phyloP scores from a whole-genome alignment of 2,113 vertebrate genomes.

The Xyliphius kryptos region DNA sequence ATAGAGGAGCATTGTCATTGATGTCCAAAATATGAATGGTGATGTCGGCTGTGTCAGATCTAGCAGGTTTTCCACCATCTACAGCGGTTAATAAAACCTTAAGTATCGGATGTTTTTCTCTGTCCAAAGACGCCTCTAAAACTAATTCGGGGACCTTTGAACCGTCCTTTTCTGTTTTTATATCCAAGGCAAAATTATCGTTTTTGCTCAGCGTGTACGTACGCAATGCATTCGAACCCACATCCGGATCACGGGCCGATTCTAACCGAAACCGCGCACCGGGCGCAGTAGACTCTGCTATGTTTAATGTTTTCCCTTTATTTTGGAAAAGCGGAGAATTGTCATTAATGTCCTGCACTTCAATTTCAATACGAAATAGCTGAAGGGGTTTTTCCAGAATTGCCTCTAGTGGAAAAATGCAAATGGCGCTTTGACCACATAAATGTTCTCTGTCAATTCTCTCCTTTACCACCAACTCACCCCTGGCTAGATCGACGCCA shows the following conservation, averaged over 20 bases:
- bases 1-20: conserved; percentile 81
- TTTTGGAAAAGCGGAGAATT: conserved; percentile 69
- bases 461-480: conserved; percentile 61
- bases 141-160: conserved; percentile 57
- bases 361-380: conserved; percentile 67
- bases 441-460: conserved; percentile 68
- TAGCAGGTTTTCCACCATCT: conserved; percentile 55
- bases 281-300: conserved; percentile 62
- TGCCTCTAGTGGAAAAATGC: conserved; percentile 63
- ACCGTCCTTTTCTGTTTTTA: conserved; percentile 51
- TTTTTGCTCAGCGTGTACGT: conserved; percentile 59
- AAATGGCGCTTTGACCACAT: conserved; percentile 58
- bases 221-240: conserved; percentile 59
- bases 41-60: conserved; percentile 51
- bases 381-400: conserved; percentile 65
- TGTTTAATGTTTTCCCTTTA: conserved; percentile 64
- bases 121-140: conserved; percentile 57
- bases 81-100: conserved; percentile 56
- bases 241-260: conserved; percentile 61
- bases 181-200: conserved; percentile 58
- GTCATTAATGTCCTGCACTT: conserved; percentile 76
- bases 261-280: conserved; percentile 65
- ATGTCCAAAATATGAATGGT: conserved; percentile 57
- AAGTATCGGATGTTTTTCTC: conserved; percentile 60
- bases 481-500: conserved; percentile 59